These are phyloP conservation scores for Megamerina dolium DNA, from an alignment of 2,888 invertebrate genomes.

Conservation along the genomic window DNA sequence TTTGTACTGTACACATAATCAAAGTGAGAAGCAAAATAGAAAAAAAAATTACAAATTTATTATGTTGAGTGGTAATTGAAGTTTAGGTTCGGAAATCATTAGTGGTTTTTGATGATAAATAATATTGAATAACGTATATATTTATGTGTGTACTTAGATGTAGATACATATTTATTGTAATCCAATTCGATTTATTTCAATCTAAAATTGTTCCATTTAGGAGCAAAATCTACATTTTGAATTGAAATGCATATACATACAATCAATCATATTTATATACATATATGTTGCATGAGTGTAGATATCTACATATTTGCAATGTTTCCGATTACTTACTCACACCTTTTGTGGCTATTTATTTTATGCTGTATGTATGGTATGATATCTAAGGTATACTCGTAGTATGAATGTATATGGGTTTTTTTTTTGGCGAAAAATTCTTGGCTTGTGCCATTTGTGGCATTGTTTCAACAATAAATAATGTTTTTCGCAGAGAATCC, in stretches of 20 bases:
- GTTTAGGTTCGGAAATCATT: constrained; percentile 14
- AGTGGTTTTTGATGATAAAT: constrained; percentile 7
- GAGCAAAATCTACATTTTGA: too few species aligned
- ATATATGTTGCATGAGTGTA: not conserved
- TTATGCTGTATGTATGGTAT: too few species aligned
- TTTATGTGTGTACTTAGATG: too few species aligned
- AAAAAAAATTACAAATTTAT: constrained; percentile 24
- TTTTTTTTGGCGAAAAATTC: constrained; percentile 25
- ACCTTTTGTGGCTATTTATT: not conserved
- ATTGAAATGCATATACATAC: too few species aligned
- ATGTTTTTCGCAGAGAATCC: constrained; percentile 34
- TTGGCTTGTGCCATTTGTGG: constrained; percentile 41
- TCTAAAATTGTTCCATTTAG: too few species aligned
- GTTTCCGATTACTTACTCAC: not conserved
- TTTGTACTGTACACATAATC: not conserved
- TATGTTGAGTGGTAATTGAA: constrained; percentile 23
- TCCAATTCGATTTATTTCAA: too few species aligned
- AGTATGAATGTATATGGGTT: too few species aligned
- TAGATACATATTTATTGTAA: too few species aligned
- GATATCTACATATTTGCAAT: not conserved
- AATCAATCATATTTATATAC: too few species aligned
- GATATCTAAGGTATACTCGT: too few species aligned
- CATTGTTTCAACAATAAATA: constrained; percentile 34
- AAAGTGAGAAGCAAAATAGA: too few species aligned
- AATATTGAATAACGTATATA: too few species aligned